These are phyloP conservation scores for Dastarcus helophoroides DNA, from an alignment of 2,888 invertebrate genomes.

Conservation along the genomic window DNA sequence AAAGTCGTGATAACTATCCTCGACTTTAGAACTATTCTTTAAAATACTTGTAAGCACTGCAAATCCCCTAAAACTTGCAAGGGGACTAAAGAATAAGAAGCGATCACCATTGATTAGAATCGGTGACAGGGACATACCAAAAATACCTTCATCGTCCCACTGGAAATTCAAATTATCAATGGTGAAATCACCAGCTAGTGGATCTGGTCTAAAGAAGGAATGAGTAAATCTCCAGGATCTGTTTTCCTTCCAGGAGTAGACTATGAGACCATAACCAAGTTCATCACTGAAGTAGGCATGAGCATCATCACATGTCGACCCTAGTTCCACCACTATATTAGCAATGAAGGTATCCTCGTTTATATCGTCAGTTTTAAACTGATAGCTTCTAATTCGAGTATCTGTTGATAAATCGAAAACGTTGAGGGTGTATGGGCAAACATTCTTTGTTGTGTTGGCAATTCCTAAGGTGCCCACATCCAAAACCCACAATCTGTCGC, in stretches of 20 bases:
- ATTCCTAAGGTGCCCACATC: constrained; percentile 77
- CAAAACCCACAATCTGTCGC: constrained; percentile 71
- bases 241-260: constrained; percentile 65
- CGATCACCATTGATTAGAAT: constrained; percentile 54
- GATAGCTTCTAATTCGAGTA: constrained; percentile 53
- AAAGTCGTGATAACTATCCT: constrained; percentile 61
- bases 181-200: constrained; percentile 65
- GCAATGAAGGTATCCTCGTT: constrained; percentile 71
- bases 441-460: constrained; percentile 60
- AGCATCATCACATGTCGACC: constrained; percentile 61
- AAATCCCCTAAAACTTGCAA: constrained; percentile 69
- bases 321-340: constrained; percentile 74
- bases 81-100: constrained; percentile 65
- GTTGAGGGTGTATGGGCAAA: constrained; percentile 69
- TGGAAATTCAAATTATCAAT: constrained; percentile 74
- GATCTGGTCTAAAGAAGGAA: constrained; percentile 72
- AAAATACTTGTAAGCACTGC: constrained; percentile 65
- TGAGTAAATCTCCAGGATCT: constrained; percentile 71
- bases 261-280: constrained; percentile 68
- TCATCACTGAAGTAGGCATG: constrained; percentile 75
- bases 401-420: constrained; percentile 67
- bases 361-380: constrained; percentile 58
- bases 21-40: constrained; percentile 54
- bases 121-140: constrained; percentile 65
- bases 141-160: constrained; percentile 66